phyloP scores from a whole-genome alignment of 1,140 invertebrate genomes.

The Drosophila mauritiana region DNA sequence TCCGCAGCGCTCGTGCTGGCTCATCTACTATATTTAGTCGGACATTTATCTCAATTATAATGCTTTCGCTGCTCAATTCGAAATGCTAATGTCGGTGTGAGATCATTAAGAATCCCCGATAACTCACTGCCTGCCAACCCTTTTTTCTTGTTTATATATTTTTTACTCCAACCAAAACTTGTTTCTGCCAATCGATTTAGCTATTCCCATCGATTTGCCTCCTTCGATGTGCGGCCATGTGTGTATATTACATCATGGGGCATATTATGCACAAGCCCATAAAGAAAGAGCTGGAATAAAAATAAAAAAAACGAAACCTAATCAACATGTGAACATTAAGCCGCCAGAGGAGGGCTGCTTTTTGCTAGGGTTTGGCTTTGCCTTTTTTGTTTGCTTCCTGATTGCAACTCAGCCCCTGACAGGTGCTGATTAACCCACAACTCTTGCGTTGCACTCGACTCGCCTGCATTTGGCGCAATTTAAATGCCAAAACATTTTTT shows the following conservation, averaged over 20 bases:
- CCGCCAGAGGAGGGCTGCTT: slow-evolving; percentile 4
- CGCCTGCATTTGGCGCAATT: slow-evolving; percentile 35
- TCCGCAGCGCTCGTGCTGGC: slow-evolving; percentile 4
- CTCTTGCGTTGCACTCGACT: slow-evolving; percentile 22
- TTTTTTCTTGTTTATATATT: neutral
- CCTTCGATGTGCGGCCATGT: slow-evolving; percentile 12
- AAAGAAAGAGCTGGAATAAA: slow-evolving; percentile 19
- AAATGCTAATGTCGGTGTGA: slow-evolving; percentile 45
- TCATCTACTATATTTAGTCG: slow-evolving; percentile 26
- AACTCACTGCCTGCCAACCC: slow-evolving; percentile 14
- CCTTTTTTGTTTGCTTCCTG: slow-evolving; percentile 62
- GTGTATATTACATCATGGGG: slow-evolving; percentile 59
- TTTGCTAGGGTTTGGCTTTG: slow-evolving; percentile 24
- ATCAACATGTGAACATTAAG: slow-evolving; percentile 63
- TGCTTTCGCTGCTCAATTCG: slow-evolving; percentile 38
- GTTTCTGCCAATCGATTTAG: slow-evolving; percentile 43
- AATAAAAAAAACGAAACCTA: slow-evolving; percentile 40
- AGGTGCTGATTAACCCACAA: slow-evolving; percentile 71
- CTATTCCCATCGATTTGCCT: slow-evolving; percentile 40
- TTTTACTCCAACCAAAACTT: slow-evolving; percentile 19
- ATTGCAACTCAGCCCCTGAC: slow-evolving; percentile 64
- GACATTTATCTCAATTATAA: slow-evolving; percentile 39
- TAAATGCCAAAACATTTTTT: slow-evolving; percentile 31
- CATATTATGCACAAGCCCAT: slow-evolving; percentile 41
- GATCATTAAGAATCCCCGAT: slow-evolving; percentile 39